Evolutionary conservation across 2,797 vertebrate genomes (phyloP), one percentile per base, ranked within the genome.

Genomic region (Sternarchorhynchus goeldii): DNA sequence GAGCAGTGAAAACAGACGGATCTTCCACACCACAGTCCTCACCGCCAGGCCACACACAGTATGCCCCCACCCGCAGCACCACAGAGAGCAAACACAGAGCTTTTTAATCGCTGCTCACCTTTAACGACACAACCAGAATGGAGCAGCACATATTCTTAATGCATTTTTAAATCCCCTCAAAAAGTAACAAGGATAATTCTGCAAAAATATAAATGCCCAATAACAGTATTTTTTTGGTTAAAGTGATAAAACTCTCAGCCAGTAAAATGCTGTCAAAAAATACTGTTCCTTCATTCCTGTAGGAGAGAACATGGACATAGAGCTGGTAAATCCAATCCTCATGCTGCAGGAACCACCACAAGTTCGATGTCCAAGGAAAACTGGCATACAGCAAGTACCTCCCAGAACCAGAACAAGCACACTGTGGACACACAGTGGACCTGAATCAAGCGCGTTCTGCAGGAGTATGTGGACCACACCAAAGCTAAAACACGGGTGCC

Each of bases 361-460:
- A 56, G 2, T 8, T 50, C 77, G 1, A 73, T 14, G 18, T 73
- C 76, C 76, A 78, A 78, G 12, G 64, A 34, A 74, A 73, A 79
- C 71, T 68, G n/a, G 68, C 36, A 60, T 53, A 29, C 71, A 74
- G 20, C 17, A 10, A 68, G 53, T 55, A 74, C 59, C 73, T 36
- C 12, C 53, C 25, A 17, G 72, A 73, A 57, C 18, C 77, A 73
- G 21, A 59, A 5, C 36, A 58, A 45, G 50, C 45, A 78, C 60
- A 78, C 6, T 45, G 59, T 62, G 39, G 59, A 58, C 29, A 77
- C 59, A 78, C 6, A 67, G 62, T 64, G 17, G 62, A 65, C 18
- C 45, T 34, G 45, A 75, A 20, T 34, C 31, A 75, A 75, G 56
- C 36, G 34, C 45, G 25, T 65, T 34, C 45, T 71, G 53, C 50